Evolutionary conservation across 2,888 invertebrate species (phyloP).

Genomic region (Caenorhabditis sp.): DNA sequence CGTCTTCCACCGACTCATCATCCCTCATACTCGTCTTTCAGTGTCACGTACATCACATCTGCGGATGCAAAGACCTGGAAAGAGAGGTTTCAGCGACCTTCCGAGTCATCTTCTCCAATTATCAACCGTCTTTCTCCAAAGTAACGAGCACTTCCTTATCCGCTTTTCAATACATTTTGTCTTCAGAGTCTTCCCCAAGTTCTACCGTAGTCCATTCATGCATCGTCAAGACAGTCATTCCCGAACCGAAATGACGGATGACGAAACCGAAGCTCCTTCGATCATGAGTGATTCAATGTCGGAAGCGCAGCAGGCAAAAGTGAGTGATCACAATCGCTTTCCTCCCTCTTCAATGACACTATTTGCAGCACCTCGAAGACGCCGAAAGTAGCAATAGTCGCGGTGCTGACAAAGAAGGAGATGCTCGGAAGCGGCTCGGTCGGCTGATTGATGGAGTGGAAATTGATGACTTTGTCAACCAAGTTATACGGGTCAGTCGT

Average conservation of each 20-base stretch:
- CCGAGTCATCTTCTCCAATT: constrained; percentile 70
- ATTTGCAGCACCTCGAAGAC: constrained; percentile 28
- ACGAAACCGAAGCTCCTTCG: constrained; percentile 64
- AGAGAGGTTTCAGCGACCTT: constrained; percentile 78
- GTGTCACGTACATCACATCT: constrained; percentile 86
- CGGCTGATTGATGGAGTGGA: constrained; percentile 72
- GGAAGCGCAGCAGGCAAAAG: constrained; percentile 37
- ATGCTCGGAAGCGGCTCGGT: constrained; percentile 49
- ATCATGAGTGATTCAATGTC: constrained; percentile 65
- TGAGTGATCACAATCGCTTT: constrained; percentile 17
- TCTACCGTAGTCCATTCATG: constrained; percentile 84
- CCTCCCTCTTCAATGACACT: no score
- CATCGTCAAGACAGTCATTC: constrained; percentile 64
- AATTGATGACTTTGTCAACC: constrained; percentile 72
- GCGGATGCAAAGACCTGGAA: constrained; percentile 85
- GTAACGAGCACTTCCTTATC: constrained; percentile 63
- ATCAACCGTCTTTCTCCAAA: constrained; percentile 80
- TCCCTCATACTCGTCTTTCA: constrained; percentile 81
- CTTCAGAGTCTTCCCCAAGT: constrained; percentile 86
- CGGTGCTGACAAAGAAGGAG: constrained; percentile 24
- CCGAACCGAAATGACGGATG: constrained; percentile 58
- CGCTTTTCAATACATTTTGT: no score
- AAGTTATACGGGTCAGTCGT: constrained; percentile 70
- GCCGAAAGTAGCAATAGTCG: constrained; percentile 22
- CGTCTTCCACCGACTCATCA: constrained; percentile 13